A percentile compares a stretch with the other conserved stretches of the same genome.
phyloP scores from a whole-genome alignment of 1,140 invertebrate species.

The Metaphire vulgaris region DNA sequence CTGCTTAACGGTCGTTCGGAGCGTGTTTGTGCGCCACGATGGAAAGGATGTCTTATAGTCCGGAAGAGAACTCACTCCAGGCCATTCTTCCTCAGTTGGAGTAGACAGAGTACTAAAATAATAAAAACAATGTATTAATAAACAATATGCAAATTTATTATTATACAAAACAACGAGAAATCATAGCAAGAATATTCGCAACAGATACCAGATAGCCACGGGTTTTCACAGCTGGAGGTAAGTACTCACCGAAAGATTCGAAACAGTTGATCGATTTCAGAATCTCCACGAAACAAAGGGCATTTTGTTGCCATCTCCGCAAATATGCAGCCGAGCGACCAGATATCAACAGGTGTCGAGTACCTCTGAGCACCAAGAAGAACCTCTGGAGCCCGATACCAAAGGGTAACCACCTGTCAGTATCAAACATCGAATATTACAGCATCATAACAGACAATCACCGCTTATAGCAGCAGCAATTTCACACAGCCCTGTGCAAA shows the following conservation, averaged over 20 bases:
- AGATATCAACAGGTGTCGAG: constrained; percentile 84
- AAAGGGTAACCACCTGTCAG: too few relatives aligned
- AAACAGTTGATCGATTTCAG: constrained; percentile 55
- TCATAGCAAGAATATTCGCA: too few relatives aligned
- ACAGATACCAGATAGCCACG: too few relatives aligned
- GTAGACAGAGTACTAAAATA: constrained; percentile 48
- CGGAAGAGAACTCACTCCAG: constrained; percentile 47
- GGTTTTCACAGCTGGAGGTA: too few relatives aligned
- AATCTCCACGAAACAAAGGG: constrained; percentile 53
- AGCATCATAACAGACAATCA: too few relatives aligned
- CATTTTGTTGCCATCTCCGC: constrained; percentile 58
- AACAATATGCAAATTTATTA: too few relatives aligned
- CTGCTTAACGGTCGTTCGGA: constrained; percentile 39
- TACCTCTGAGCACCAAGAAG: constrained; percentile 80
- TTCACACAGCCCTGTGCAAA: too few relatives aligned
- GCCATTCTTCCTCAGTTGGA: constrained; percentile 52
- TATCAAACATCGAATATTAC: too few relatives aligned
- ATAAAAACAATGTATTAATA: too few relatives aligned
- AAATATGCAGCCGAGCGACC: constrained; percentile 89
- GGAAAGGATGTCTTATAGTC: constrained; percentile 53
- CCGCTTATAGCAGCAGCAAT: too few relatives aligned
- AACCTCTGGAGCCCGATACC: too few relatives aligned
- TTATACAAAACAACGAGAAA: too few relatives aligned
- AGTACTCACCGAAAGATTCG: constrained; percentile 62
- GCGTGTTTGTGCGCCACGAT: constrained; percentile 46